Base-by-base conservation (phyloP, 2,797 vertebrate genomes). In the Taeniopygia guttata region DNA sequence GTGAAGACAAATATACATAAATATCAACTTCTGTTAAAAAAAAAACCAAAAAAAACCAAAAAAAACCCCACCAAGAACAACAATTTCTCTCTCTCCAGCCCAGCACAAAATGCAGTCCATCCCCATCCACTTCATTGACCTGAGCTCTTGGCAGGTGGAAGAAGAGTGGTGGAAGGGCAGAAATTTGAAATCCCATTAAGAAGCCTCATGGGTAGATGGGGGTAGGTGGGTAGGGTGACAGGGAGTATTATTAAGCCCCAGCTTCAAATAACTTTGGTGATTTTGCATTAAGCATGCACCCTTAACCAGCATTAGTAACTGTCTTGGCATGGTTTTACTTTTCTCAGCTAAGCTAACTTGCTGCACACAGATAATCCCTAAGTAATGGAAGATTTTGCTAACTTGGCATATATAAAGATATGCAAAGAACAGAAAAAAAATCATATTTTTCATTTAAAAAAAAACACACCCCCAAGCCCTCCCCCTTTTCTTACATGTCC, bases 191-290 rank as follows among this genome's bases (percentile, higher is more conserved):
- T 25, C 4, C 2, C 0, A 2, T 36, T 68, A 72, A 75, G 48
- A 80, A 82, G 25, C 14, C 22, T 34, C 27, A 11, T 1, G 6
- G 34, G 38, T 27, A 43, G 14, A 18, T 2, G 1, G 1, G 1
- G 3, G 4, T 48, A 8, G 13, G 19, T 59, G 7, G 10, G 3
- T 23, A 52, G 21, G 6, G 6, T n/a, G 13, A 63, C 9, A 20
- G 7, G 42, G 16, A 10, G 22, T 15, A 17, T 5, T 51, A 4
- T 70, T 72, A 64, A 55, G 26, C 16, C 19, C 29, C 64, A 89
- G 40, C 5, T 89, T 68, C 2, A 4, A 70, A 66, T 11, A 78
- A 34, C 14, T 69, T 87, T 60, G 25, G 42, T 82, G 29, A 74
- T 92, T 95, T 76, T 79, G 49, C 59, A 59, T 43, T 72, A 84